A percentile compares a stretch with the other conserved stretches of the same genome.
phyloP scores from a whole-genome alignment of 2,113 vertebrate genomes.

The Zosterops hypoxanthus region DNA sequence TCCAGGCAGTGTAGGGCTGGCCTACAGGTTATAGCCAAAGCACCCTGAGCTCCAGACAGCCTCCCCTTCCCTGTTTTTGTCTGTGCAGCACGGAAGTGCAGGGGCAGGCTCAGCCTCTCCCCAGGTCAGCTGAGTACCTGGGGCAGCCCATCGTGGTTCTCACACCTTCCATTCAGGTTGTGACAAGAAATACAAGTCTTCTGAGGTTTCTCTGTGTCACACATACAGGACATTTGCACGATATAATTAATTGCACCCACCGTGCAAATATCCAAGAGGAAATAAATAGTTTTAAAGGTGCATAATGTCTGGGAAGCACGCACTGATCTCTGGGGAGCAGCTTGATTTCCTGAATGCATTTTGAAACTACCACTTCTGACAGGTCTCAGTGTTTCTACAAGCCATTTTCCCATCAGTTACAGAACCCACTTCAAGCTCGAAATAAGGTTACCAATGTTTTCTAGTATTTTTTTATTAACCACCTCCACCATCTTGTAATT shows the following conservation, averaged over 20 bases:
- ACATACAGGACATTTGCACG: neutral
- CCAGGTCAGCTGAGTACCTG: rapidly evolving
- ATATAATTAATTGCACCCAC: neutral
- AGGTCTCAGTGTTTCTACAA: conserved; percentile 28
- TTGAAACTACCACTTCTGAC: conserved; percentile 42
- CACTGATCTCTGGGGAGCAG: neutral
- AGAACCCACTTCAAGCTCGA: conserved; percentile 40
- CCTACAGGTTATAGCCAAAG: rapidly evolving
- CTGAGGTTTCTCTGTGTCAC: neutral
- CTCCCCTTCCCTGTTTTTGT: rapidly evolving
- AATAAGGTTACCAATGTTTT: conserved; percentile 56
- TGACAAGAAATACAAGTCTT: neutral
- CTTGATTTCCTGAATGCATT: conserved; percentile 38
- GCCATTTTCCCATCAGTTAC: conserved; percentile 45
- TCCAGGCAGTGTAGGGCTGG: rapidly evolving
- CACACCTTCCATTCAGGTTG: neutral
- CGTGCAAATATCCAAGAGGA: conserved; percentile 17
- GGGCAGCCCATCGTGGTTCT: neutral
- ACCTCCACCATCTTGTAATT: conserved; percentile 65
- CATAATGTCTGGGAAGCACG: neutral
- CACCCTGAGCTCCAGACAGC: rapidly evolving
- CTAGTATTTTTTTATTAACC: conserved; percentile 64
- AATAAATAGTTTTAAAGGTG: conserved; percentile 40
- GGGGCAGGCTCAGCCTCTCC: neutral
- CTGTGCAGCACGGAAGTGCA: rapidly evolving